Conservation (phyloP, 2,888 invertebrate species). For the Mythimna albipuncta region DNA sequence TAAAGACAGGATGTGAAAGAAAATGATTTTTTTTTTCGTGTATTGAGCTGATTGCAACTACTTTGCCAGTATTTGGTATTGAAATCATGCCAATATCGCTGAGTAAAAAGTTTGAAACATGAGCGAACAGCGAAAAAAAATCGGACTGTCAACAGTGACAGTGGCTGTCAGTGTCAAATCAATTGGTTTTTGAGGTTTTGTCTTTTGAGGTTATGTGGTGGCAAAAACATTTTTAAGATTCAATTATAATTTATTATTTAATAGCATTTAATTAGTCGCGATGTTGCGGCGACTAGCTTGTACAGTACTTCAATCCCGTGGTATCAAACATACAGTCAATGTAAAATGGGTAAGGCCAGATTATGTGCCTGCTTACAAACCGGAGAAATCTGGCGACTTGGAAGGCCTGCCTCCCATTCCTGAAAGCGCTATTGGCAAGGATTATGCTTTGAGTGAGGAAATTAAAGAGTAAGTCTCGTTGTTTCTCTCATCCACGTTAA, state of each 20-base stretch:
- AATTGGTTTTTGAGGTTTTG: constrained; percentile 65
- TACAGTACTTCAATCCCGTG: constrained; percentile 85
- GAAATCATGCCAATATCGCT: no score
- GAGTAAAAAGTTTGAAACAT: no score
- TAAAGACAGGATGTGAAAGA: no score
- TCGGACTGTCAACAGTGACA: no score
- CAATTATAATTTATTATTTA: neutral
- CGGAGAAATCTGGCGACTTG: constrained; percentile 94
- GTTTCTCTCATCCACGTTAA: neutral
- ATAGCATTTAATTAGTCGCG: constrained; percentile 30
- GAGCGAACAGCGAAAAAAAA: no score
- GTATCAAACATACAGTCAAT: constrained; percentile 93
- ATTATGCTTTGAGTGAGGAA: constrained; percentile 92
- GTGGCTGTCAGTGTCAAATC: no score
- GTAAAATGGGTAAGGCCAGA: constrained; percentile 95
- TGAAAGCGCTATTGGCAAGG: constrained; percentile 84
- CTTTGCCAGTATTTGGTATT: no score
- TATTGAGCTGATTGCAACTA: no score
- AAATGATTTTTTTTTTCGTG: no score
- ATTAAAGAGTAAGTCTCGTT: constrained; percentile 91
- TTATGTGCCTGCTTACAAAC: constrained; percentile 92
- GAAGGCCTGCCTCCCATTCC: constrained; percentile 90
- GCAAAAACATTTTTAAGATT: no score
- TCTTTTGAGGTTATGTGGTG: constrained; percentile 62
- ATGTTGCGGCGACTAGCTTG: constrained; percentile 81